A percentile compares a stretch with the other conserved stretches of the same genome.
These are phyloP conservation scores for Motacilla alba DNA, from an alignment of 2,113 vertebrate species.

Conservation along the genomic window DNA sequence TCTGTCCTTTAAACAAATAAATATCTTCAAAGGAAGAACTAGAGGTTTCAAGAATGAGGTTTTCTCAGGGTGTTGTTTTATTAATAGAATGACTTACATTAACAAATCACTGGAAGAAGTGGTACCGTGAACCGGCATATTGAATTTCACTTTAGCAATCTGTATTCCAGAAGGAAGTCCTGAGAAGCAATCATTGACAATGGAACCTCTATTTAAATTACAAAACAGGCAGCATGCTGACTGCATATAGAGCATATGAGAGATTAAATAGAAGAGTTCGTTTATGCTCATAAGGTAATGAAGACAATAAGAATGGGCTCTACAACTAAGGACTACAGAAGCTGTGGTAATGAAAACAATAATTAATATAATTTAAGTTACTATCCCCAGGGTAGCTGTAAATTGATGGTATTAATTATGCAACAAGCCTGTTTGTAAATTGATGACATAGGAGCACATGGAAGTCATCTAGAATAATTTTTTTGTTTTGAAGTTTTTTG, in stretches of 20 bases:
- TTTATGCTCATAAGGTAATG: conserved; percentile 2
- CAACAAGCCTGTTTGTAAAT: conserved; percentile 7
- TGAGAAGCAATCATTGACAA: conserved; percentile 11
- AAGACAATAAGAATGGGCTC: not conserved
- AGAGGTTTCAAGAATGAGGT: not conserved
- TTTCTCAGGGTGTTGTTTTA: not conserved
- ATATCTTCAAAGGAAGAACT: not conserved
- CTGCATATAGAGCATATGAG: not conserved
- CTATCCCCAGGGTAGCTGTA: not conserved
- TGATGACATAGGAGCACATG: not conserved
- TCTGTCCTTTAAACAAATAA: not conserved
- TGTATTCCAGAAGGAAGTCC: conserved; percentile 34
- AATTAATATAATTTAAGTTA: conserved; percentile 33
- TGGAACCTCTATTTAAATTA: conserved; percentile 28
- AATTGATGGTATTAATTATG: conserved; percentile 25
- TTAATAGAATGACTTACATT: not conserved
- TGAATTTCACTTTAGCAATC: conserved; percentile 13
- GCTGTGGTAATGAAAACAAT: not conserved
- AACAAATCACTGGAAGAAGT: conserved; percentile 16
- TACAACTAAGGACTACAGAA: not conserved
- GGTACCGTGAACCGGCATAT: not conserved
- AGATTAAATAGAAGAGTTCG: not conserved
- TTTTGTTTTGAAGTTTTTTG: not conserved
- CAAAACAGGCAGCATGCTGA: not conserved
- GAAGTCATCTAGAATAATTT: not conserved